These are phyloP conservation scores for Plebejus melissa DNA, from an alignment of 2,888 invertebrate species.

Conservation along the genomic window DNA sequence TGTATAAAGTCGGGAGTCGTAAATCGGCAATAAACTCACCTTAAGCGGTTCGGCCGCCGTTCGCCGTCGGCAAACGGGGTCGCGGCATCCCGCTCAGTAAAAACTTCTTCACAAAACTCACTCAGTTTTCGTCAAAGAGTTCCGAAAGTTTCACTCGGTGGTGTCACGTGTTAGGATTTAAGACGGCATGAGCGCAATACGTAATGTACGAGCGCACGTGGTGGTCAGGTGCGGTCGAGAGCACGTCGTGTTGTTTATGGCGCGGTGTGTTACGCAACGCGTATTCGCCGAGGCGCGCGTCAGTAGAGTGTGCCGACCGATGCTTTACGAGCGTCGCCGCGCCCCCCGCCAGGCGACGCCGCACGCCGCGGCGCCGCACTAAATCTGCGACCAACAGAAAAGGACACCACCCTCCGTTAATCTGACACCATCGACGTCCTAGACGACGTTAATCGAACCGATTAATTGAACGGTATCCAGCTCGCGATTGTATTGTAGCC, in stretches of 20 bases:
- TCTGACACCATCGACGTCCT: conserved; percentile 71
- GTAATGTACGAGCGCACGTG: conserved; percentile 70
- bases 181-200: conserved; percentile 73
- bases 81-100: conserved; percentile 68
- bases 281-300: conserved; percentile 78
- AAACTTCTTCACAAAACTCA: conserved; percentile 73
- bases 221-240: conserved; percentile 55
- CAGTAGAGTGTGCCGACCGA: conserved; percentile 77
- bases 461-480: conserved; percentile 70
- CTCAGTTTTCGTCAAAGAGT: conserved; percentile 59
- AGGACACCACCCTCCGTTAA: conserved; percentile 74
- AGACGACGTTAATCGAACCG: conserved; percentile 71
- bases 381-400: conserved; percentile 76
- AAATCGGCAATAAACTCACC: conserved; percentile 78
- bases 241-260: conserved; percentile 75
- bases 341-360: conserved; percentile 65
- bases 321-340: conserved; percentile 76
- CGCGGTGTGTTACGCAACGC: conserved; percentile 76
- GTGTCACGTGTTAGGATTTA: conserved; percentile 75
- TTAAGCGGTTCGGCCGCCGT: conserved; percentile 69
- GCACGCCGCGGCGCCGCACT: conserved; percentile 77
- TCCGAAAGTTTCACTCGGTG: conserved; percentile 66
- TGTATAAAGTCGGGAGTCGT: conserved; percentile 61
- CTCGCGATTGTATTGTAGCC: conserved; percentile 70
- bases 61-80: conserved; percentile 69